A percentile compares a stretch with the other conserved stretches of the same genome.
Evolutionary conservation across 2,113 vertebrate species (phyloP).

Genomic region (Barbus barbus): DNA sequence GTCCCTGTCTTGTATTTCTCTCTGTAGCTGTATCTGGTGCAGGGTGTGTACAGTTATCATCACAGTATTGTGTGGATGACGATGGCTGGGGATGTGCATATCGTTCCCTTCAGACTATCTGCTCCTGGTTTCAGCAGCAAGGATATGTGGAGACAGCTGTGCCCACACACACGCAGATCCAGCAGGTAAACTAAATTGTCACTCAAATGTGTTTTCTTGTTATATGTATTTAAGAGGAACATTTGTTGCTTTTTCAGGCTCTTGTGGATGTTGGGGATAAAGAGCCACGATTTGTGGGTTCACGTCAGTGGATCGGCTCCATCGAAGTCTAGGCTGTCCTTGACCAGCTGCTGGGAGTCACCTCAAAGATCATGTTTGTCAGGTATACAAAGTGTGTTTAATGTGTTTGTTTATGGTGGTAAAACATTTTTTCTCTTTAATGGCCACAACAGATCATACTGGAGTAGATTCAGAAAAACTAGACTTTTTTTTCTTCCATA

Average conservation of each 20-base stretch:
- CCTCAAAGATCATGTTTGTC: slow-evolving; percentile 94
- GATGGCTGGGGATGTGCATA: slow-evolving; percentile 97
- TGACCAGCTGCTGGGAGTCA: slow-evolving; percentile 85
- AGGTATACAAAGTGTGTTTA: slow-evolving; percentile 72
- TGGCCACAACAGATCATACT: not conserved
- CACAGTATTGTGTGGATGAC: slow-evolving; percentile 92
- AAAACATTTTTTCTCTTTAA: not conserved
- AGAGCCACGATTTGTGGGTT: slow-evolving; percentile 84
- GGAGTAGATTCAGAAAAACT: not conserved
- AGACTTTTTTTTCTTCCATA: not conserved
- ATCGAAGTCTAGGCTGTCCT: slow-evolving; percentile 92
- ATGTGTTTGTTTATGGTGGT: not conserved
- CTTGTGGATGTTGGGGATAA: slow-evolving; percentile 93
- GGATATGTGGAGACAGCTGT: slow-evolving; percentile 81
- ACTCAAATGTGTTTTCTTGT: not conserved
- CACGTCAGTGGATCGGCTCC: slow-evolving; percentile 94
- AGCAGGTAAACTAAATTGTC: slow-evolving; percentile 78
- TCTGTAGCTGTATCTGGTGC: slow-evolving; percentile 80
- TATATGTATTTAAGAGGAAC: not conserved
- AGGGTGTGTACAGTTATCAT: slow-evolving; percentile 89
- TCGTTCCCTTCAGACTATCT: slow-evolving; percentile 94
- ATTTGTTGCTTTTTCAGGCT: slow-evolving; percentile 74
- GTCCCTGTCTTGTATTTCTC: not conserved
- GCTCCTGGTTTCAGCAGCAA: slow-evolving; percentile 95
- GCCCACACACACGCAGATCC: slow-evolving; percentile 91